Conservation (phyloP, 2,797 vertebrate species). For the Tapirus indicus region DNA sequence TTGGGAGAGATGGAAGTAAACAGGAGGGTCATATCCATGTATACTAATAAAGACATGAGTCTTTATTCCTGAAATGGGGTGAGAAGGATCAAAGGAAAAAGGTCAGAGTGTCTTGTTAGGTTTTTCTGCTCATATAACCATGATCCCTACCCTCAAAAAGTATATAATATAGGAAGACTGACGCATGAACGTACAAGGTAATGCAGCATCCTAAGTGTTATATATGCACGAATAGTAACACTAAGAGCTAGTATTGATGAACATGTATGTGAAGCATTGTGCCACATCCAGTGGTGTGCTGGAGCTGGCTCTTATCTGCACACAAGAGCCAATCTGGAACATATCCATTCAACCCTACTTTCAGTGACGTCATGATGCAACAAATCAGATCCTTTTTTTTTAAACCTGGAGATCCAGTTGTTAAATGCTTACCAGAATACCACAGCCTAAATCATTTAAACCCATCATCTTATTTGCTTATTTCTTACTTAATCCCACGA, state of each 20-base stretch:
- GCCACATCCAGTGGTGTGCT: neutral
- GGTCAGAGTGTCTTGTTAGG: neutral
- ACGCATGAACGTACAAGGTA: neutral
- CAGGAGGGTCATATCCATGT: neutral
- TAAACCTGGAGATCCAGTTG: neutral
- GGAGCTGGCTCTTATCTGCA: neutral
- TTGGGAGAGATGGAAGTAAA: neutral
- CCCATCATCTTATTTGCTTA: neutral
- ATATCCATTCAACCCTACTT: neutral
- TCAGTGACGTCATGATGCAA: neutral
- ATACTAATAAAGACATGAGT: neutral
- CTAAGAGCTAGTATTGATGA: neutral
- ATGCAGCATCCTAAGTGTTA: neutral
- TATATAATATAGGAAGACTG: neutral
- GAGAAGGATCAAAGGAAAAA: neutral
- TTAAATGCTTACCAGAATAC: neutral
- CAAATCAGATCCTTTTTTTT: neutral
- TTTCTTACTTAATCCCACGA: neutral
- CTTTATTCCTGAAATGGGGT: neutral
- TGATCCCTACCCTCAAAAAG: neutral
- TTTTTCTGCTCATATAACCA: neutral
- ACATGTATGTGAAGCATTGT: neutral
- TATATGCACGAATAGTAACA: neutral
- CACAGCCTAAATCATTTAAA: neutral
- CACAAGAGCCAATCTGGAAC: fast-evolving